Base-by-base conservation (phyloP, 2,888 invertebrate genomes). In the Orthosia incerta region DNA sequence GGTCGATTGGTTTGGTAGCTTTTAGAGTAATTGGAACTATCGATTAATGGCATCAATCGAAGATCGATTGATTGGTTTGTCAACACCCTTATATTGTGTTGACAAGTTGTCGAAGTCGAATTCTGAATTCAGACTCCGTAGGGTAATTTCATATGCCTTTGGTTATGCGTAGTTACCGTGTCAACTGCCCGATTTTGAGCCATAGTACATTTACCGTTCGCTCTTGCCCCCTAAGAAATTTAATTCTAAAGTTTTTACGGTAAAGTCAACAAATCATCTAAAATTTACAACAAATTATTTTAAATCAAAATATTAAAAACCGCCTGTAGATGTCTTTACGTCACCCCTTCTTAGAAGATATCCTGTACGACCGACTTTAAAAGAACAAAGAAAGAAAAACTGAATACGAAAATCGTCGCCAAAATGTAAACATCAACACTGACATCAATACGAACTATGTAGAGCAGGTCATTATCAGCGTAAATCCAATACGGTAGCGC, bases 401-500 rank as follows among this genome's bases (percentile, higher is more conserved):
- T 61, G 65, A 65, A 57, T 48, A 16, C 26, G 48, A 80, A 74
- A 39, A 62, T 53, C 39, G 62, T 82, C 57, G 46, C 50, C 55
- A 31, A 81, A 78, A 78, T 71, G 79, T 77, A 82, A 82, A 82
- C 72, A 78, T 68, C 79, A 83, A 82, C 64, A 68, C 67, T 82
- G 83, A 80, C 67, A 72, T 72, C 72, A 68, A 67, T 68, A 67
- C 78, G 20, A 57, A 55, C 46, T 57, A 80, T 80, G 61, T 83
- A 68, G 83, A 80, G 72, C 83, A 83, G 83, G 83, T 78, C 83
- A 80, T 78, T 81, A 78, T 76, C 78, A 82, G 26, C 76, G 76
- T 64, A 76, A 81, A 76, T 78, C 60, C 60, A 81, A 82, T 82
- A 76, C 80, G 53, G 53, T 63, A 74, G 81, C 75, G 39, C 26